A percentile compares a stretch with the other conserved stretches of the same genome.
Evolutionary conservation across 2,113 vertebrate genomes (phyloP).

Genomic region (Gavialis gangeticus): DNA sequence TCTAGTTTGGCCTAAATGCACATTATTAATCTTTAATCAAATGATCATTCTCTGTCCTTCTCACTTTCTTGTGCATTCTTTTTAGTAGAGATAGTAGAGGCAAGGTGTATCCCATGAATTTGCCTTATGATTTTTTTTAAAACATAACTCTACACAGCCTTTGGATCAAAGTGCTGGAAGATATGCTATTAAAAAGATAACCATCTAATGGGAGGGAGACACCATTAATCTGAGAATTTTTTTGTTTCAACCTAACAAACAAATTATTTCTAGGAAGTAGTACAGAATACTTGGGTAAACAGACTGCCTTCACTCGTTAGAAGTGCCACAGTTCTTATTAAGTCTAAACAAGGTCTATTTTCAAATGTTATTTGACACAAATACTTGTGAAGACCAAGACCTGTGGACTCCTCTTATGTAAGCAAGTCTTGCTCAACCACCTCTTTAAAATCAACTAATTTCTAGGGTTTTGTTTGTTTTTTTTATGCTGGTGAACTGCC

Average conservation of each 20-base stretch:
- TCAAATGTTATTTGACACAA: background rate
- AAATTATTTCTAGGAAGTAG: background rate
- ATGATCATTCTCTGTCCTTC: background rate
- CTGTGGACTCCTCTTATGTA: background rate
- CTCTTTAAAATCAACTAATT: background rate
- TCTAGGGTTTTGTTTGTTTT: background rate
- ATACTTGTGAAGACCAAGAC: background rate
- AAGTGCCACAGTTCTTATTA: background rate
- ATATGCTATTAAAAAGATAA: background rate
- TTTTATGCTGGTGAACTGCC: background rate
- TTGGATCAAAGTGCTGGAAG: background rate
- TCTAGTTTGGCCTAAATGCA: background rate
- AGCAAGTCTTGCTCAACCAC: background rate
- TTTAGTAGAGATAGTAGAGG: background rate
- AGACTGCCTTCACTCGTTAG: background rate
- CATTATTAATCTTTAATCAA: background rate
- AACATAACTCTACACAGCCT: background rate
- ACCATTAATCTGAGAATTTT: background rate
- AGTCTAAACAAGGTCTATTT: background rate
- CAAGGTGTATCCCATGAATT: background rate
- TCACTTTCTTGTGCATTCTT: background rate
- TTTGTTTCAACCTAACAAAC: background rate
- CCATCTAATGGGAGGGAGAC: background rate
- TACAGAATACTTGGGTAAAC: background rate
- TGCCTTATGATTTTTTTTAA: background rate